phyloP scores from a whole-genome alignment of 2,888 invertebrate genomes.

The Esperia sulphurella region DNA sequence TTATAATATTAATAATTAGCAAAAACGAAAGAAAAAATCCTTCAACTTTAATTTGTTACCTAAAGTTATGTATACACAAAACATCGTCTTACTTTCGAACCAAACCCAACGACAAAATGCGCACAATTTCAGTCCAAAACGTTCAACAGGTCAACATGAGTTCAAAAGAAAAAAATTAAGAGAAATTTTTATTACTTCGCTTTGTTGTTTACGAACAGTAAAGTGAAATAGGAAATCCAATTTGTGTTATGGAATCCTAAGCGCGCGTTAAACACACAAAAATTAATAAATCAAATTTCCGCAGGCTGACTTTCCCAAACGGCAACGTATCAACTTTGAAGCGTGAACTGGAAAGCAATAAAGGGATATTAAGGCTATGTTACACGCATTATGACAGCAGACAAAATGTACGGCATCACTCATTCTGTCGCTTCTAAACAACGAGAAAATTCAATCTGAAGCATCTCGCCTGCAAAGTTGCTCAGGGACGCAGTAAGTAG shows the following conservation, averaged over 20 bases:
- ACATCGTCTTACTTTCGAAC: neutral
- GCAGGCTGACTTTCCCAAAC: slow-evolving; percentile 18
- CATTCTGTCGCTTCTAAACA: slow-evolving; percentile 27
- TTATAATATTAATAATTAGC: no score
- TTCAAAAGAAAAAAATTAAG: slow-evolving; percentile 4
- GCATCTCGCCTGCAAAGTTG: slow-evolving; percentile 9
- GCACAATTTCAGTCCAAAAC: neutral
- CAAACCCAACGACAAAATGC: neutral
- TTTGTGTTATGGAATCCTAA: slow-evolving; percentile 4
- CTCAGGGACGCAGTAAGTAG: neutral
- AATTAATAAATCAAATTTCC: slow-evolving; percentile 18
- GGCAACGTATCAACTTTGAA: slow-evolving; percentile 13
- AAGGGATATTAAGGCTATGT: slow-evolving; percentile 24
- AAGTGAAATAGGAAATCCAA: slow-evolving; percentile 2
- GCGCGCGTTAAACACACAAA: slow-evolving; percentile 5
- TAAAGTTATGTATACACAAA: no score
- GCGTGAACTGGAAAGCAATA: slow-evolving; percentile 30
- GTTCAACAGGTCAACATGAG: neutral
- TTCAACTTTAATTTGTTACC: no score
- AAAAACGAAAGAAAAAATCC: no score
- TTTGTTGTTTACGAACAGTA: slow-evolving; percentile 6
- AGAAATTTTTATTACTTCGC: neutral
- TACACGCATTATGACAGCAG: slow-evolving; percentile 20
- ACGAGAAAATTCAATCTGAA: slow-evolving; percentile 31
- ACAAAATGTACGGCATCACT: slow-evolving; percentile 25